Percentiles rank a stretch among this genome's conserved stretches.
Evolutionary conservation across 2,888 invertebrate genomes (phyloP).

Genomic region (Pristionchus entomophagus): DNA sequence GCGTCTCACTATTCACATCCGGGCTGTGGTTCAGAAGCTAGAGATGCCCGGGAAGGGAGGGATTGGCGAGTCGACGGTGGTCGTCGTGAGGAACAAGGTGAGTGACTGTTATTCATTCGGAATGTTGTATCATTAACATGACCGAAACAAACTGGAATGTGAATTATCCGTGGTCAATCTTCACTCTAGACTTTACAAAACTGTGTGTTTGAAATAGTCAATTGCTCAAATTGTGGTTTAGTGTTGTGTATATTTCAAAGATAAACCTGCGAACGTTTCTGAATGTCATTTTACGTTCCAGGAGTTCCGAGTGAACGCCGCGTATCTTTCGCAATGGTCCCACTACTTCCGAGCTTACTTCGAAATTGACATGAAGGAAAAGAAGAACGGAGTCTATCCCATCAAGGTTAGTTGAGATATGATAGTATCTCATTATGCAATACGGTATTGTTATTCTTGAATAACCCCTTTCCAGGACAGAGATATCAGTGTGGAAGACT

Average conservation of each 20-base stretch:
- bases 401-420: background rate
- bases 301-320: slow-evolving; percentile 3
- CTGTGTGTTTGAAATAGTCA: too few species aligned
- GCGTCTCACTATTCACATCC: background rate
- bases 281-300: too few species aligned
- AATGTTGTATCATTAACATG: too few species aligned
- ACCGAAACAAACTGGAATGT: too few species aligned
- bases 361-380: background rate
- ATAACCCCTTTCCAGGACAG: background rate
- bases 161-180: too few species aligned
- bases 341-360: background rate
- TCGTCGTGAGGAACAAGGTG: background rate
- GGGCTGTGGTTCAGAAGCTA: background rate
- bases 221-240: too few species aligned
- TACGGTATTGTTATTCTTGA: too few species aligned
- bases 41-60: background rate
- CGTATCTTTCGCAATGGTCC: background rate
- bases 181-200: too few species aligned
- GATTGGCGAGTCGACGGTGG: background rate
- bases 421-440: too few species aligned
- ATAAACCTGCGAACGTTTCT: too few species aligned
- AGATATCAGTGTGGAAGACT: background rate
- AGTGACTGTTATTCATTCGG: too few species aligned
- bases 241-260: too few species aligned
- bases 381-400: background rate